A percentile compares a stretch with the other conserved stretches of the same genome.
Conservation (phyloP, 2,797 vertebrate genomes). For the Thalassophryne amazonica region DNA sequence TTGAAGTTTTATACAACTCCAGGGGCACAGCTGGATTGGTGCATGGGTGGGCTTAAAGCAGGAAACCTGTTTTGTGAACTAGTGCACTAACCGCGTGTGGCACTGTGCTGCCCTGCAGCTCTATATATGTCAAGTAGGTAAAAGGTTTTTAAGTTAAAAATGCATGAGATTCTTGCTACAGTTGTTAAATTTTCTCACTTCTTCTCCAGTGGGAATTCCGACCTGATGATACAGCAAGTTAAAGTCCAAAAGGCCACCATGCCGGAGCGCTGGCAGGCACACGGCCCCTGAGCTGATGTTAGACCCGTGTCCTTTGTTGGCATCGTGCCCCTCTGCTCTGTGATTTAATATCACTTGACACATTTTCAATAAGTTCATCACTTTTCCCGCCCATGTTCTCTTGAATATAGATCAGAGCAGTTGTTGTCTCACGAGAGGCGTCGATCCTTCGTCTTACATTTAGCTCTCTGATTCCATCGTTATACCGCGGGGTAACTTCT, state of each 20-base stretch:
- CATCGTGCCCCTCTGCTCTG: constrained; percentile 49
- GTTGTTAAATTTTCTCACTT: constrained; percentile 4
- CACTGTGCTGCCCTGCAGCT: no score
- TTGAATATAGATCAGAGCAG: constrained; percentile 74
- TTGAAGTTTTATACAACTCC: no score
- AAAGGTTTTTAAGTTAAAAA: no score
- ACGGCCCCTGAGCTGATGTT: constrained; percentile 44
- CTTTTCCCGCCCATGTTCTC: constrained; percentile 66
- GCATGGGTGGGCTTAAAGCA: no score
- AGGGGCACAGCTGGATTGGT: no score
- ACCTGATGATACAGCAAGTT: constrained; percentile 60
- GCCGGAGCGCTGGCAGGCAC: constrained; percentile 37
- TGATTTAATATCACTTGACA: constrained; percentile 73
- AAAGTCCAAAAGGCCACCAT: constrained; percentile 56
- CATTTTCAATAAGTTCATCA: constrained; percentile 75
- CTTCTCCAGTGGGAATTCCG: constrained; percentile 20
- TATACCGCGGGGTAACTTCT: constrained; percentile 26
- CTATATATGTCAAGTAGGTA: no score
- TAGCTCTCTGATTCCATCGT: constrained; percentile 35
- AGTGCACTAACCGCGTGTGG: no score
- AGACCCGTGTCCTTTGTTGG: constrained; percentile 46
- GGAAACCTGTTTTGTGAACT: no score
- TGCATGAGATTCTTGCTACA: no score
- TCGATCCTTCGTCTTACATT: constrained; percentile 35
- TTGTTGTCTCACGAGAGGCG: constrained; percentile 44